Base-by-base conservation (phyloP, 2,113 vertebrate genomes). In the Alligator sinensis region DNA sequence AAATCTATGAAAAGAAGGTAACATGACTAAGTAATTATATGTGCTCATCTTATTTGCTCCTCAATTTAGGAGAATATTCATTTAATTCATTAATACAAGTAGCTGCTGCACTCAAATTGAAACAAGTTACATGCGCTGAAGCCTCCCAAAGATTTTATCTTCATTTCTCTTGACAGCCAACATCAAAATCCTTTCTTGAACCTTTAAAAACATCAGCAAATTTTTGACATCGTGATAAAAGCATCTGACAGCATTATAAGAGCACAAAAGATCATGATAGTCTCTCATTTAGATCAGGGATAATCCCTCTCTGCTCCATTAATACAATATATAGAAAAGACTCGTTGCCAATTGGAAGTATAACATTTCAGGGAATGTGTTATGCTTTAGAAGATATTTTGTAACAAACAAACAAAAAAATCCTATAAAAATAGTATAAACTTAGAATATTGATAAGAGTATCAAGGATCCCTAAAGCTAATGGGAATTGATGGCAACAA, bases 241-340 rank as follows among this genome's bases (percentile, higher is more conserved):
- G 25, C 30, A 59, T 6, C 8, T 85, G 38, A 63, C 19, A 2
- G 70, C 58, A 57, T 6, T 19, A 30, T 63, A 84, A 84, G 79
- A 72, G 77, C 34, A 30, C 8, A 78, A 9, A 72, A 66, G 15
- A 2, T 0, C 1, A 3, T 34, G 9, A 34, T 18, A 25, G 19
- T 11, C 30, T 79, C 79, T 4, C 58, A 4, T 22, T n/a, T 88
- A 30, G 24, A 77, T 38, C n/a, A 78, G 75, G 24, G 21, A 58
- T 1, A 11, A 78, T 1, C 1, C 9, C 47, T 90, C 80, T 47
- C 57, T n/a, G n/a, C 8, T 47, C 27, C 10, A 1, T n/a, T 70
- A 77, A 55, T 55, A 2, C 6, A 27, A 4, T 0, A 0, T 58
- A 34, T 47, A 60, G 9, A 84, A 80, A 77, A 68, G 28, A 30